Evolutionary conservation across 2,888 invertebrate species (phyloP).

Genomic region (Mystacides longicornis): DNA sequence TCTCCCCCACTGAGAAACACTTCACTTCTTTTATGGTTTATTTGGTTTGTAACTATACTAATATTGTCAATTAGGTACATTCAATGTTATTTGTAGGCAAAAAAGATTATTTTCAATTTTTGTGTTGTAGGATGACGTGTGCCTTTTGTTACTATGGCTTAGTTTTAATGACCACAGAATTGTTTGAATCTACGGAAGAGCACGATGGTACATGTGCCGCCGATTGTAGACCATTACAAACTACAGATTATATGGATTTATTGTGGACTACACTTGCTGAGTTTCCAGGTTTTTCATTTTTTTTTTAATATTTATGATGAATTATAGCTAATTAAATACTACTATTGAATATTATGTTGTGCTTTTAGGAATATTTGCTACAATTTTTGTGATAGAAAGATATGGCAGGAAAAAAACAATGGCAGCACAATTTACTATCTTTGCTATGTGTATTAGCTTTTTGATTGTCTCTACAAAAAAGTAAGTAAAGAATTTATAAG

Average conservation of each 20-base stretch:
- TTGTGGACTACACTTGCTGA: slow-evolving; percentile 92
- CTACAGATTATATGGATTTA: slow-evolving; percentile 85
- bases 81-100: too few relatives aligned
- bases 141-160: slow-evolving; percentile 94
- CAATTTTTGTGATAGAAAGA: slow-evolving; percentile 82
- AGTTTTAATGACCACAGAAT: slow-evolving; percentile 89
- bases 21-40: slow-evolving; percentile 84
- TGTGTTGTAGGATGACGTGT: slow-evolving; percentile 74
- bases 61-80: neutral
- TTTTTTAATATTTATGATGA: neutral
- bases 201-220: slow-evolving; percentile 51
- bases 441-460: slow-evolving; percentile 66
- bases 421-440: slow-evolving; percentile 85
- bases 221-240: slow-evolving; percentile 64
- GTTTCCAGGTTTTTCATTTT: slow-evolving; percentile 64
- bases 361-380: slow-evolving; percentile 71
- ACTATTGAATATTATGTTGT: neutral
- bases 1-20: slow-evolving; percentile 76
- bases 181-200: slow-evolving; percentile 61
- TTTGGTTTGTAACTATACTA: slow-evolving; percentile 57
- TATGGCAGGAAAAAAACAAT: slow-evolving; percentile 88
- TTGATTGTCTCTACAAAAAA: slow-evolving; percentile 66
- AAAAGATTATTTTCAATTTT: neutral
- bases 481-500: slow-evolving; percentile 42
- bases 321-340: neutral